Conservation (phyloP, 2,888 invertebrate genomes). For the Cosmia pyralina region DNA sequence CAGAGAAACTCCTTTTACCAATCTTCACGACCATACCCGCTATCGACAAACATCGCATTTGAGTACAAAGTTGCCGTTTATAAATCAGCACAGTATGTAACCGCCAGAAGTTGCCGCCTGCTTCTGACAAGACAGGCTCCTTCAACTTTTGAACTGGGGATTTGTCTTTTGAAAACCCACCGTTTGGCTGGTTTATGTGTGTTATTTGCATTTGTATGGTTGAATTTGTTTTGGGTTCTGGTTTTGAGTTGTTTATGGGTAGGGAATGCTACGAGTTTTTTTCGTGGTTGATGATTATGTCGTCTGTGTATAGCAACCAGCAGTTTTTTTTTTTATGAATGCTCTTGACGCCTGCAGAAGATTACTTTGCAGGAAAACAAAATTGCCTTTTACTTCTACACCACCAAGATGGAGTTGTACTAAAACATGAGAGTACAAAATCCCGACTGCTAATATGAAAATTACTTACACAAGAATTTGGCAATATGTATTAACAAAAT, state of each 20-base stretch:
- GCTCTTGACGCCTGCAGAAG: neutral
- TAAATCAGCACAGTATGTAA: slow-evolving; percentile 58
- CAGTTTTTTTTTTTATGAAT: neutral
- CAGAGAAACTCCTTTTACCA: slow-evolving; percentile 12
- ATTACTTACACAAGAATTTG: neutral
- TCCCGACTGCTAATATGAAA: neutral
- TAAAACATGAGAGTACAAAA: neutral
- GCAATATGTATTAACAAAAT: neutral
- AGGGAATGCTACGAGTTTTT: neutral
- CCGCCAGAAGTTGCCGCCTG: slow-evolving; percentile 54
- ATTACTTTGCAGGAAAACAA: neutral
- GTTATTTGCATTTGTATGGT: slow-evolving; percentile 26
- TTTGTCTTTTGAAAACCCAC: slow-evolving; percentile 57
- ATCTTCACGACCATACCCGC: slow-evolving; percentile 19
- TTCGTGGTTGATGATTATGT: neutral
- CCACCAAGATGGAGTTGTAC: neutral
- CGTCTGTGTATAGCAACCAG: neutral
- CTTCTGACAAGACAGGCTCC: slow-evolving; percentile 52
- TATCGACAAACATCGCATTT: slow-evolving; percentile 50
- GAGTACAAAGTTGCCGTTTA: slow-evolving; percentile 54
- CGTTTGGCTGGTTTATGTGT: slow-evolving; percentile 40
- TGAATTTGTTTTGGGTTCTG: slow-evolving; percentile 21
- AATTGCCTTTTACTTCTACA: neutral
- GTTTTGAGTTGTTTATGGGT: slow-evolving; percentile 22
- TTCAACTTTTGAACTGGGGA: slow-evolving; percentile 60